Evolutionary conservation across 2,797 vertebrate genomes (phyloP), one percentile per base, ranked within the genome.

Genomic region (Epinephelus coioides): DNA sequence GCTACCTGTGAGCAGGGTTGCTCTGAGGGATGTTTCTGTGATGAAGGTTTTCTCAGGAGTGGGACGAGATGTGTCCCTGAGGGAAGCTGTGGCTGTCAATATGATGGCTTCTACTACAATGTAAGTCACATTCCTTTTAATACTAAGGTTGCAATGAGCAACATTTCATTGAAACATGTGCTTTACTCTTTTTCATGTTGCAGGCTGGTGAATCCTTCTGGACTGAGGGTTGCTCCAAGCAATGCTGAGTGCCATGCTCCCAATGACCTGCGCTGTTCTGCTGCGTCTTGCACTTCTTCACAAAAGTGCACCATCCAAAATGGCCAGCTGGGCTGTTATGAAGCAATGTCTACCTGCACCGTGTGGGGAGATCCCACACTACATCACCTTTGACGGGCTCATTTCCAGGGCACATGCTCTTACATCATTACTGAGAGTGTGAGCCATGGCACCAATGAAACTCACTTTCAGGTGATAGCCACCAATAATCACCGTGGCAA

Each of bases 311-410:
- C 25, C 1, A 62, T 94, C 75, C 74, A 47, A 85, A 59, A 88
- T 0, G 92, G 94, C 0, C 56, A 0, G 2, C 81, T 84, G 57
- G 92, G 89, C 34, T 95, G 94, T 77, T 88, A 69, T 0, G 27
- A 73, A 3, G 0, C 62, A 3, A 59, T 88, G 81, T 85, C 90
- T 56, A 95, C 89, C 13, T 96, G 96, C 76, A 87, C 63, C 0
- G 91, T 92, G 46, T 95, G 87, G 0, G 95, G 95, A 0, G 95
- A 95, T n/a, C 62, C 93, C 95, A 4, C 95, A 96, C 79, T 96
- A 96, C 86, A 47, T 90, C 79, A 94, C 94, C 0, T 96, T 95
- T 1, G 95, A 96, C 8, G 94, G 95, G 85, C 90, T 14, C 92
- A 95, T 84, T 95, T 89, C 18, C 86, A 94, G 91, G 95, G 96